Evolutionary conservation across 2,797 vertebrate species (phyloP), one percentile per base, ranked within the genome.

Genomic region (Anas georgica): DNA sequence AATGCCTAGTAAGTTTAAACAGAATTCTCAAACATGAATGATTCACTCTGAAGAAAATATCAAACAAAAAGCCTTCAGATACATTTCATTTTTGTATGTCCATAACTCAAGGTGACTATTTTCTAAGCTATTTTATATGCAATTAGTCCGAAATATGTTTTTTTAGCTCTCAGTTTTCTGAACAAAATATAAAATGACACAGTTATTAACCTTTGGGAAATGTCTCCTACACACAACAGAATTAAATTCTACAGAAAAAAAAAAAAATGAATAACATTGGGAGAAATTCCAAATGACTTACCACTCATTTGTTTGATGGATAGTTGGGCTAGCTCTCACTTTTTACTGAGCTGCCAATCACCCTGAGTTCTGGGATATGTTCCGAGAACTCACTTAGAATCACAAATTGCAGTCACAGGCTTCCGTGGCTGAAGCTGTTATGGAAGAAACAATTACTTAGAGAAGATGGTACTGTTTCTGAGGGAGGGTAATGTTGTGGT

Each of bases 201-300:
- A 55, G 79, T 93, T 85, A 93, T 92, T 81, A 94, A 96, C 94
- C 85, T 96, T 91, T 92, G 83, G 91, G 88, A 83, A 95, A 88
- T 60, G 80, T 83, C 76, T 95, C 85, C 89, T 86, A 78, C 46
- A 83, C 58, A 75, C 43, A 89, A 84, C 83, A 92, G 86, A 93
- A 97, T 95, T 91, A 95, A 91, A 92, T 90, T 90, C 45, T 81
- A 80, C 54, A 93, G 73, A 41, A 17, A 4, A 43, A 17, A 43
- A 43, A 17, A 43, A 17, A 48, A 48, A 21, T 91, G 88, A 90
- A 62, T 43, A 92, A 86, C n/a, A 48, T 74, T 82, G 82, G 88
- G 75, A 94, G 74, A 93, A 91, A 93, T 95, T 97, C 91, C 95
- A 95, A 87, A 96, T 29, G 12, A 91, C 68, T 91, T 96, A 83